Evolutionary conservation across 2,113 vertebrate genomes (phyloP).

Genomic region (Edolisoma coerulescens): DNA sequence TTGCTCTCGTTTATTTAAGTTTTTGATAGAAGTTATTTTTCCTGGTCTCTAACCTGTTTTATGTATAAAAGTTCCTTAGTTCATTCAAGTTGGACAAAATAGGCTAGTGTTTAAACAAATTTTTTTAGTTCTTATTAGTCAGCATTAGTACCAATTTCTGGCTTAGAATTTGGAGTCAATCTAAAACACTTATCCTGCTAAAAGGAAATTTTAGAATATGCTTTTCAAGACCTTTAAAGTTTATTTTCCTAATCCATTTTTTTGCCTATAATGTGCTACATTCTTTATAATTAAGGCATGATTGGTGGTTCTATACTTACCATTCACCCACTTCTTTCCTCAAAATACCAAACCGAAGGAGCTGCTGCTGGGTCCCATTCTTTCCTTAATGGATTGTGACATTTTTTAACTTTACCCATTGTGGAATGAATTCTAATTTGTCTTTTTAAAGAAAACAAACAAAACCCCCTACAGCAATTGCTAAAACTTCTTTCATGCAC

Average conservation of each 20-base stretch:
- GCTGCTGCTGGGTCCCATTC: not conserved
- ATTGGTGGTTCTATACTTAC: not conserved
- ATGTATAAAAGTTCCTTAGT: not conserved
- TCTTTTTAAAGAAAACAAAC: not conserved
- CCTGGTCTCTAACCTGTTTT: not conserved
- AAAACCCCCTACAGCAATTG: not conserved
- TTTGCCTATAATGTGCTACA: not conserved
- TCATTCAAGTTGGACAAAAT: not conserved
- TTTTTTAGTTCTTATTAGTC: not conserved
- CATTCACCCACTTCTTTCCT: not conserved
- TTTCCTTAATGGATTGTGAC: not conserved
- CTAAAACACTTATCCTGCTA: not conserved
- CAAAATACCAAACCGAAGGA: not conserved
- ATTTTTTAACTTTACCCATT: not conserved
- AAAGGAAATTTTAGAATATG: not conserved
- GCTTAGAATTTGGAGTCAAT: not conserved
- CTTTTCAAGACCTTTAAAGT: not conserved
- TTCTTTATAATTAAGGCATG: not conserved
- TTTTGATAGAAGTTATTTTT: not conserved
- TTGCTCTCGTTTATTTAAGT: not conserved
- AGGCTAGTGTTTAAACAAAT: fast-evolving
- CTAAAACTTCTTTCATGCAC: not conserved
- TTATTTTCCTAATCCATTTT: not conserved
- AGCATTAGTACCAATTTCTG: not conserved
- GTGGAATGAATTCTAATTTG: not conserved